Evolutionary conservation across 2,797 vertebrate genomes (phyloP), one percentile per base, ranked within the genome.

Genomic region (Emydoidea blandingii): DNA sequence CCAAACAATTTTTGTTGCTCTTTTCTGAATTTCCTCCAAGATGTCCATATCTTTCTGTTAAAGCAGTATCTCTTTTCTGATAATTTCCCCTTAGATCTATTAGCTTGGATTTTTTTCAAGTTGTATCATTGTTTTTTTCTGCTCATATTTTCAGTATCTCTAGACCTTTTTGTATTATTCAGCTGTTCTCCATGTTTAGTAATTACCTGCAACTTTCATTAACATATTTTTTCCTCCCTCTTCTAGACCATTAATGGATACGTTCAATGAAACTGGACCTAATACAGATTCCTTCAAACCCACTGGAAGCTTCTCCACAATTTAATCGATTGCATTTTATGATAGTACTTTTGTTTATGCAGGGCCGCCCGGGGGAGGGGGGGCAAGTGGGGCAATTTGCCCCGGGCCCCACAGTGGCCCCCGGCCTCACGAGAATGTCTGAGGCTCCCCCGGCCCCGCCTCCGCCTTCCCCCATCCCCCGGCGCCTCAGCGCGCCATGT

Each of bases 281-380:
- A 96, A 97, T 95, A 94, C 97, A 96, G 96, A 92, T 81, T 84
- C 15, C 81, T 86, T 86, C 54, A 72, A 72, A 72, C 37, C 37
- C 37, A 25, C 10, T 41, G 37, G 37, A 92, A 89, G 47, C 16
- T 93, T 89, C 53, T 94, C 87, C 91, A 88, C 93, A 89, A 93
- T 78, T 95, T 86, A 96, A 96, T 95, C 62, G n/a, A 91, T 88
- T 95, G 87, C 92, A 50, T 91, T 68, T 91, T 80, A 57, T 92
- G 85, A 94, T 5, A 78, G 41, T 23, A 81, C 9, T 50, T 50
- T 50, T 50, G 49, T 50, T 50, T 50, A 50, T 44, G 44, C 44
- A 44, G 44, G 44, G 44, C 44, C 6, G 44, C 44, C 44, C 44
- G 6, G 44, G 44, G 44, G 44, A 6, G 6, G 44, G 44, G 44